phyloP scores from a whole-genome alignment of 2,113 vertebrate genomes.

The Nannobrachium achirus region DNA sequence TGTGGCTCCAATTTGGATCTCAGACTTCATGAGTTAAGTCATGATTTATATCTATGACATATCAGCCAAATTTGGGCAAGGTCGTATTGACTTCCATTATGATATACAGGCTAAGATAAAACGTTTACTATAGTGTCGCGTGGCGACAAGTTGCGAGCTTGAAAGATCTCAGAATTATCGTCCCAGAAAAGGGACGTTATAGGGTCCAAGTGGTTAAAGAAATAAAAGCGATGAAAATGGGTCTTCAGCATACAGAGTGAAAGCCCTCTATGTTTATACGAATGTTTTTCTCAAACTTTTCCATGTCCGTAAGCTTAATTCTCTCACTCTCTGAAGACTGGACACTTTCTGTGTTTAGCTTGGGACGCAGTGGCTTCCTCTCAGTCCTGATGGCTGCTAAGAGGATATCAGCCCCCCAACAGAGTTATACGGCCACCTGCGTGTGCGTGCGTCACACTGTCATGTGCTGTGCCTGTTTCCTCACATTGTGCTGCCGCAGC shows the following conservation, averaged over 20 bases:
- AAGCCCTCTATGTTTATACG: background rate
- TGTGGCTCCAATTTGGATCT: too few species aligned
- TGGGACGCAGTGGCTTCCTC: slow-evolving; percentile 56
- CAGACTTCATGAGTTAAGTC: too few species aligned
- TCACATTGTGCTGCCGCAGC: slow-evolving; percentile 69
- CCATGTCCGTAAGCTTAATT: background rate
- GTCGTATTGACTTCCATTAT: too few species aligned
- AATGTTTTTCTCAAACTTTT: slow-evolving; percentile 17
- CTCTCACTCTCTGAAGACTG: background rate
- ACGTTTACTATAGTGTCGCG: too few species aligned
- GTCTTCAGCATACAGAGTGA: too few species aligned
- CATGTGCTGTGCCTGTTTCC: slow-evolving; percentile 66
- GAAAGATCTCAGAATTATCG: background rate
- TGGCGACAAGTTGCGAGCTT: too few species aligned
- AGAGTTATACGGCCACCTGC: slow-evolving; percentile 65
- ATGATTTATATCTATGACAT: too few species aligned
- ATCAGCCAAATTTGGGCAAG: too few species aligned
- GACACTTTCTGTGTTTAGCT: slow-evolving; percentile 62
- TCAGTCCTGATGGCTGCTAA: slow-evolving; percentile 37
- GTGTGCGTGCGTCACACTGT: slow-evolving; percentile 63
- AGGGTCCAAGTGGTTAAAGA: too few species aligned
- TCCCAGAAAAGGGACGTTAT: background rate
- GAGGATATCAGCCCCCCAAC: slow-evolving; percentile 36
- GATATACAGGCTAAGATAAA: too few species aligned
- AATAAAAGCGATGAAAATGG: too few species aligned